Evolutionary conservation across 2,113 vertebrate species (phyloP), one percentile per base, ranked within the genome.

Genomic region (Perca flavescens): DNA sequence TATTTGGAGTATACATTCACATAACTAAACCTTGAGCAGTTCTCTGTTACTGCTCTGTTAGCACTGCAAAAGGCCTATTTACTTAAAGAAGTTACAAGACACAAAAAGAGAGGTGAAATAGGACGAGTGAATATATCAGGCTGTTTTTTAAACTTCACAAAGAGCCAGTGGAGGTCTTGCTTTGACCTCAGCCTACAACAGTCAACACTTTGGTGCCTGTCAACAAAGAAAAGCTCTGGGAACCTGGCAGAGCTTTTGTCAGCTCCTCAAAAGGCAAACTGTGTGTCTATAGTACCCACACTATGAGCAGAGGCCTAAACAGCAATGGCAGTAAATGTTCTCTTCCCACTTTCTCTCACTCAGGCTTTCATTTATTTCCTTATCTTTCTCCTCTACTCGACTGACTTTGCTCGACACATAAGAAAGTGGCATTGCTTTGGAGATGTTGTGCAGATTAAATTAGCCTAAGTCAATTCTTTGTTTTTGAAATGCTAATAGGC

Each of bases 171-270:
- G 75, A 86, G 50, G 61, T 77, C 77, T 89, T 61, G 76, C 93
- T 86, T 93, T 94, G 92, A 94, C 89, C 90, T 83, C 71, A 73
- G 81, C 83, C 86, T 63, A 79, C 73, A 72, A 88, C 73, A 86
- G 64, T 85, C 83, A 86, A 78, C 62, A 81, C 86, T 85, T 61
- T 91, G 88, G 89, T 70, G 86, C 60, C 83, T 76, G 76, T 79
- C 84, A 68, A 88, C 87, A 87, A 90, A 92, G 74, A 75, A 77
- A 64, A 52, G 78, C 76, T 81, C 53, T 54, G 82, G 79, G 80
- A 90, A 88, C 77, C 81, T 88, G 74, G 82, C 82, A 88, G 87
- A 49, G 4, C 79, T 85, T 57, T 88, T 86, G 84, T 86, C 86
- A 79, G 86, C 66, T 84, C 83, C 82, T 89, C 72, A 82, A 85